phyloP scores from a whole-genome alignment of 2,888 invertebrate genomes.

The Gibbula magus region DNA sequence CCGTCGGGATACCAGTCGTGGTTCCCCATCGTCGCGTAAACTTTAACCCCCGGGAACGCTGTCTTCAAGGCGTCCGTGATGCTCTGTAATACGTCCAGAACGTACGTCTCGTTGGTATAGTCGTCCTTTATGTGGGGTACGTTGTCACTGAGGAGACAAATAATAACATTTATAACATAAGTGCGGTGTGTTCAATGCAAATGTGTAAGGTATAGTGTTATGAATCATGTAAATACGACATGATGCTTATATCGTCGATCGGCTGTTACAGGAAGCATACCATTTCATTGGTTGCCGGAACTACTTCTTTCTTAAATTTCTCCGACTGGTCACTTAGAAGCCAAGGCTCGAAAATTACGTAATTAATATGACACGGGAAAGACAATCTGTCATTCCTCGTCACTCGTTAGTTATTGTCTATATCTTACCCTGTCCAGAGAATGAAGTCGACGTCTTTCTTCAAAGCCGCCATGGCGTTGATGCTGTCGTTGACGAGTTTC shows the following conservation, averaged over 20 bases:
- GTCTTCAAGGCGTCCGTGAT: constrained; percentile 80
- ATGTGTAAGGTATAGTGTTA: too few species aligned
- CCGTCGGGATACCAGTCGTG: constrained; percentile 81
- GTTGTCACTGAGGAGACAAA: constrained; percentile 82
- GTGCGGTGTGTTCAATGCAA: too few species aligned
- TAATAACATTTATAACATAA: not conserved
- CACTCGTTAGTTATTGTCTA: too few species aligned
- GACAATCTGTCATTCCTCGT: too few species aligned
- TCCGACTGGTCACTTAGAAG: too few species aligned
- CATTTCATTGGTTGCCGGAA: too few species aligned
- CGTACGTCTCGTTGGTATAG: constrained; percentile 82
- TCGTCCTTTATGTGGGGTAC: constrained; percentile 85
- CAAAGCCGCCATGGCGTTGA: constrained; percentile 88
- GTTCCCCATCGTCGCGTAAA: constrained; percentile 87
- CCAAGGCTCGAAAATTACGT: too few species aligned
- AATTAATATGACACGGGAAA: too few species aligned
- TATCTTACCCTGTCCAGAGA: constrained; percentile 90
- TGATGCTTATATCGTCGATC: too few species aligned
- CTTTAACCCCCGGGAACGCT: constrained; percentile 74
- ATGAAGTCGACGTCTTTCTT: constrained; percentile 93
- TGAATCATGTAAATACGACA: too few species aligned
- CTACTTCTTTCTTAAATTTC: too few species aligned
- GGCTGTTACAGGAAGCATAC: too few species aligned
- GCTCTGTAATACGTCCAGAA: constrained; percentile 86
- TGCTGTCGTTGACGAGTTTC: constrained; percentile 90